Conservation (phyloP, 2,113 vertebrate species). For the Taxidea taxus region DNA sequence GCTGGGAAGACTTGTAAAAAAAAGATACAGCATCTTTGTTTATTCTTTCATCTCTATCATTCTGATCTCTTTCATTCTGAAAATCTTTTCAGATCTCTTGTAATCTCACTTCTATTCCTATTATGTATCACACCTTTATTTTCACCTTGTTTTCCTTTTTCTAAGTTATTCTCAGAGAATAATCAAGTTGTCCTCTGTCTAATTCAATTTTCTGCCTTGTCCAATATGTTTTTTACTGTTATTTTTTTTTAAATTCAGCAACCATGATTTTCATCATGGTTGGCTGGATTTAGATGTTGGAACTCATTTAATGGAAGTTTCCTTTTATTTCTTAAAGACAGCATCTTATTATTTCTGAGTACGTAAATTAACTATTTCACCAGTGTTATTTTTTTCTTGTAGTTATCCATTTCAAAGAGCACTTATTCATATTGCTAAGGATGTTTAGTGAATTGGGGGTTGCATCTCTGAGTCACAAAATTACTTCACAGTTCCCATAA, state of each 20-base stretch:
- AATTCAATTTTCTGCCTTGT: not conserved
- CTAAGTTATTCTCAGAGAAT: constrained; percentile 17
- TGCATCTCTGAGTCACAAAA: not conserved
- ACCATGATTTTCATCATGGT: not conserved
- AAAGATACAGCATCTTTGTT: not conserved
- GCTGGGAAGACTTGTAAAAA: not conserved
- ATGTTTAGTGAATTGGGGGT: not conserved
- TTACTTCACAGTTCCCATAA: not conserved
- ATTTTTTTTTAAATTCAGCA: not conserved
- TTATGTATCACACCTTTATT: not conserved
- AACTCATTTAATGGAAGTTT: constrained; percentile 18
- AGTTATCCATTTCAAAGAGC: not conserved
- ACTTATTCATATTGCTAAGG: not conserved
- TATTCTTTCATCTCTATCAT: not conserved
- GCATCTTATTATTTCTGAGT: not conserved
- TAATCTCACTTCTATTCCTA: not conserved
- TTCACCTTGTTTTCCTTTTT: not conserved
- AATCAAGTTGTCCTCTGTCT: not conserved
- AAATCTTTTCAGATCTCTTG: not conserved
- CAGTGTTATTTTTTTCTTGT: not conserved
- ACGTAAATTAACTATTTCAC: not conserved
- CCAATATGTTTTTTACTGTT: not conserved
- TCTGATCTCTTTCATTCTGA: constrained; percentile 6
- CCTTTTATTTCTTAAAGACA: constrained; percentile 17
- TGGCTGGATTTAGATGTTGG: not conserved